Evolutionary conservation across 2,888 invertebrate genomes (phyloP), one percentile per base, ranked within the genome.

Genomic region (Agrilus mali): DNA sequence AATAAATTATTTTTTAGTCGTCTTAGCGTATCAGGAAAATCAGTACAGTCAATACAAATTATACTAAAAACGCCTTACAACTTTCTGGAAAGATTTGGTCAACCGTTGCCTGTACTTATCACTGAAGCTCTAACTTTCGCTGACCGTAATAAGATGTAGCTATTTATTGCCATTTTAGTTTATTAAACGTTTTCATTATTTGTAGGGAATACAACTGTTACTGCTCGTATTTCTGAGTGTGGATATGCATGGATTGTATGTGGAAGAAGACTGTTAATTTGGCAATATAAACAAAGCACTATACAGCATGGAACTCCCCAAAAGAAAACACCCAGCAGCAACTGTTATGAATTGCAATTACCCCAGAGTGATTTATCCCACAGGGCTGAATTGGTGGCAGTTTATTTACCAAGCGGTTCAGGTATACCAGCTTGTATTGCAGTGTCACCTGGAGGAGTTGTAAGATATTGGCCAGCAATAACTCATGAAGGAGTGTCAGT

Each of bases 331-430:
- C 54, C 60, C 3, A 59, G 68, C 38, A 74, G 72, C 2, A 82
- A 85, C 36, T 92, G 92, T 53, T 75, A 87, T 33, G 94, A 95
- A 61, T 69, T 95, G 12, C 82, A 85, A 0, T 65, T 95, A 34
- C 94, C 94, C 0, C 88, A 92, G 51, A 93, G 93, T 54, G 94
- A 94, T 65, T 73, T 94, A 13, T 87, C 89, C 0, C 94, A 95
- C 63, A 82, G 86, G 57, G 87, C 94, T 1, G 82, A 90, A 45
- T 72, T 92, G 13, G 82, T 88, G 1, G 77, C 80, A 20, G 77
- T 90, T 1, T 86, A 84, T 60, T 70, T 75, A 12, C 67, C 69
- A 2, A 66, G 68, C 36, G 73, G 71, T 1, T 74, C 74, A 48
- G 74, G 75, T 61, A 75, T 57, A 14, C 87, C 90, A 7, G 82